These are phyloP conservation scores for Cataglyphis altisquamis DNA, from an alignment of 2,888 invertebrate species.

Conservation along the genomic window DNA sequence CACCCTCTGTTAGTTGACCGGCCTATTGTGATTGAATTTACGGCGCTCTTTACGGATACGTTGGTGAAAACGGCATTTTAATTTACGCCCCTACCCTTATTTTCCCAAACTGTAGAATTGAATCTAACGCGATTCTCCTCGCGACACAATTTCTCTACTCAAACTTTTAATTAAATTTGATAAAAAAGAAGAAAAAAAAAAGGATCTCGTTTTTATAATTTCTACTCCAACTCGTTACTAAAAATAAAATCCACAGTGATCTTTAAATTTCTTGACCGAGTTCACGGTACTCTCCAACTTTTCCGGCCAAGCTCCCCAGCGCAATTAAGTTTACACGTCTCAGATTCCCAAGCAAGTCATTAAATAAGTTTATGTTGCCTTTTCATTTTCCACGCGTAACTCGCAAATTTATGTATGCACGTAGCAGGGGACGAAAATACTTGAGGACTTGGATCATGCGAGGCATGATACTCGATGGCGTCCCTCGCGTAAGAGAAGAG, in stretches of 20 bases:
- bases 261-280: slow-evolving; percentile 33
- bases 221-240: slow-evolving; percentile 15
- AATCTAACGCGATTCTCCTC: not conserved
- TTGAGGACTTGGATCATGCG: not conserved
- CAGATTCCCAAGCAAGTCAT: slow-evolving; percentile 2
- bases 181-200: not conserved
- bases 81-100: slow-evolving; percentile 1
- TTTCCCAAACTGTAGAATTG: not conserved
- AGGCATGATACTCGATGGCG: not conserved
- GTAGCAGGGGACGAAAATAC: not conserved
- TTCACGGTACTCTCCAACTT: slow-evolving; percentile 16
- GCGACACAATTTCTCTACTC: not conserved
- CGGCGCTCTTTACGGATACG: slow-evolving; percentile 24
- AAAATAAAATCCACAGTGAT: not conserved
- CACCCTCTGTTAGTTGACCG: not conserved
- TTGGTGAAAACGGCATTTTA: slow-evolving; percentile 26
- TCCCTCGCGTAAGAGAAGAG: not conserved
- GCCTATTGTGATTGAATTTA: slow-evolving; percentile 47
- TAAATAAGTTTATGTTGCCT: not conserved
- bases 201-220: not conserved
- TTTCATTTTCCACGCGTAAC: not conserved
- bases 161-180: not conserved
- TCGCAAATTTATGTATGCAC: not conserved
- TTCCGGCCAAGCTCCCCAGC: not conserved
- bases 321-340: slow-evolving; percentile 23